Evolutionary conservation across 1,140 invertebrate genomes (phyloP).

Genomic region (Berghia stephanieae): DNA sequence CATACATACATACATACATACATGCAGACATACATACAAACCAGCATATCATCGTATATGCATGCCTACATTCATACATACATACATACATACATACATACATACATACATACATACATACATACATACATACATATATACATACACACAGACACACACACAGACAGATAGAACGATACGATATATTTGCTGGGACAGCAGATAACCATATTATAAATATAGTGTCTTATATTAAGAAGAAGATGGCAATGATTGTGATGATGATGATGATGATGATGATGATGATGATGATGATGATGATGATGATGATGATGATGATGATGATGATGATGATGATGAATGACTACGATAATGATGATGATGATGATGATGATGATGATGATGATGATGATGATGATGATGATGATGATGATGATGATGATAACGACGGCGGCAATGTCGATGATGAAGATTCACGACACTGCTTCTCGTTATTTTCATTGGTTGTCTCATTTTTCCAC

Average conservation of each 20-base stretch:
- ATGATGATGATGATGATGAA: constrained; percentile 11
- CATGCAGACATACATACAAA: constrained; percentile 8
- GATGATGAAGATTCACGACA: no score
- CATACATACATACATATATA: neutral
- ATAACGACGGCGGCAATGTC: neutral
- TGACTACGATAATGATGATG: constrained; percentile 15
- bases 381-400: constrained; percentile 17
- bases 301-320: constrained; percentile 8
- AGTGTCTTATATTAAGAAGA: no score
- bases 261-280: neutral
- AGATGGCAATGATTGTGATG: no score
- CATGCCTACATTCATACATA: no score
- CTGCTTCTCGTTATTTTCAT: no score
- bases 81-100: neutral
- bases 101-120: neutral
- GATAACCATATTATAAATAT: no score
- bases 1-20: neutral
- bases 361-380: neutral
- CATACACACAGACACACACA: no score
- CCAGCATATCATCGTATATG: no score
- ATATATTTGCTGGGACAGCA: no score
- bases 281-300: neutral
- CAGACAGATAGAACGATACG: no score
- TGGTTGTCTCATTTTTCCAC: no score
- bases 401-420: neutral